phyloP scores from a whole-genome alignment of 2,888 invertebrate genomes.

The Eupithecia tripunctaria region DNA sequence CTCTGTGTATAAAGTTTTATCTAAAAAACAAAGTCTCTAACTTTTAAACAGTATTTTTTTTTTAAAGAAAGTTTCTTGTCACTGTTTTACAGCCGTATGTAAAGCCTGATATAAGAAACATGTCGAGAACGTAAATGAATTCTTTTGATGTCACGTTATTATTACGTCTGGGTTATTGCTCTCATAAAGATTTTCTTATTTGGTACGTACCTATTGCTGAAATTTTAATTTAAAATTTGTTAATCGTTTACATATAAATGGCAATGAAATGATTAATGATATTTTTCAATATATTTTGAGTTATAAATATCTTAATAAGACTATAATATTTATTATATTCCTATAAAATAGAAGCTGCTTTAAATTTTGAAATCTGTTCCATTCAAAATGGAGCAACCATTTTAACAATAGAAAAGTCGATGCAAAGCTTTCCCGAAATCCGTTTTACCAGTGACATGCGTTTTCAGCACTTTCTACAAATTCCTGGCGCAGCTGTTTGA shows the following conservation, averaged over 20 bases:
- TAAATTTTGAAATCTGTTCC: background rate
- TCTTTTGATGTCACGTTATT: no score
- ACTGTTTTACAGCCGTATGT: background rate
- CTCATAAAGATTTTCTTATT: background rate
- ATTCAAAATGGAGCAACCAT: background rate
- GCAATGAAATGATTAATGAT: no score
- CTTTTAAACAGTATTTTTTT: no score
- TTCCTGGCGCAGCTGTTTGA: background rate
- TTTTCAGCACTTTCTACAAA: constrained; percentile 4
- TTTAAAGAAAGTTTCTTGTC: no score
- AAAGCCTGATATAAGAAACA: background rate
- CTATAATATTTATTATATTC: no score
- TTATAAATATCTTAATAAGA: no score
- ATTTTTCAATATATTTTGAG: no score
- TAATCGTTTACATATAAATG: no score
- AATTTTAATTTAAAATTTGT: background rate
- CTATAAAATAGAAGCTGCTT: no score
- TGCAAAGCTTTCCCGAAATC: background rate
- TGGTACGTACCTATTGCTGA: background rate
- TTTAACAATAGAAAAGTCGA: background rate
- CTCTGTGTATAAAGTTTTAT: no score
- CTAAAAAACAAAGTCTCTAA: no score
- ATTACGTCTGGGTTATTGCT: background rate
- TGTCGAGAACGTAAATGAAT: background rate
- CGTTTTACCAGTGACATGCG: background rate